Percentiles rank a stretch among this genome's conserved stretches.
These are phyloP conservation scores for Laupala kohalensis DNA, from an alignment of 1,140 invertebrate genomes.

Conservation along the genomic window DNA sequence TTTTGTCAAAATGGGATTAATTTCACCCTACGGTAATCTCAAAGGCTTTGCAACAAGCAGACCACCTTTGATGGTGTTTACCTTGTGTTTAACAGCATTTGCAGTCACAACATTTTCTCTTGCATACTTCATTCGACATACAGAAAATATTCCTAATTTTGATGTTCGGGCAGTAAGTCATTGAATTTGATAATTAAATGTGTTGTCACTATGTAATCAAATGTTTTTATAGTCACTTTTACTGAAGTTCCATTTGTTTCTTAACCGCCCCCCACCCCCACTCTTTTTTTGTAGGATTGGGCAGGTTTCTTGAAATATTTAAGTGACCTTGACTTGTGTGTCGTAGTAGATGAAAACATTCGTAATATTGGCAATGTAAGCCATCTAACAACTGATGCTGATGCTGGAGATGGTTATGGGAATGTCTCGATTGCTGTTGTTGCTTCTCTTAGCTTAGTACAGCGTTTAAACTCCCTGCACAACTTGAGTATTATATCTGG, in stretches of 20 bases:
- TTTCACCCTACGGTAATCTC: constrained; percentile 1
- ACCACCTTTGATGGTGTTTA: constrained; percentile 9
- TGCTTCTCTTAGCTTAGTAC: constrained; percentile 8
- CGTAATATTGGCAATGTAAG: neutral
- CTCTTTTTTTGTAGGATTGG: constrained; percentile 2
- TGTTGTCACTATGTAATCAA: neutral
- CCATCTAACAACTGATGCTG: neutral
- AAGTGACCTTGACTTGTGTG: constrained; percentile 7
- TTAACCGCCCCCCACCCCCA: neutral
- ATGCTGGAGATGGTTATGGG: constrained; percentile 2
- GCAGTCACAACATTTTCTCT: constrained; percentile 7
- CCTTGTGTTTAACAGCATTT: constrained; percentile 10
- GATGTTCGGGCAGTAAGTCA: constrained; percentile 4
- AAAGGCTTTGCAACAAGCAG: constrained; percentile 8
- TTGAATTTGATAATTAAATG: neutral
- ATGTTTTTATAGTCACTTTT: neutral
- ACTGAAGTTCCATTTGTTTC: neutral
- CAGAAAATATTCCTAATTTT: constrained; percentile 3
- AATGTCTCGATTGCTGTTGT: constrained; percentile 10
- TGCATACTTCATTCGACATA: constrained; percentile 9
- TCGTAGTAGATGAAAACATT: neutral
- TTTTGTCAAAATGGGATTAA: constrained; percentile 1
- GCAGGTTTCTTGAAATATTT: constrained; percentile 7
- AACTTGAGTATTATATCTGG: constrained; percentile 8
- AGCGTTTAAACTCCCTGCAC: neutral